Conservation (phyloP, 2,888 invertebrate species). For the Phytoseiulus persimilis region DNA sequence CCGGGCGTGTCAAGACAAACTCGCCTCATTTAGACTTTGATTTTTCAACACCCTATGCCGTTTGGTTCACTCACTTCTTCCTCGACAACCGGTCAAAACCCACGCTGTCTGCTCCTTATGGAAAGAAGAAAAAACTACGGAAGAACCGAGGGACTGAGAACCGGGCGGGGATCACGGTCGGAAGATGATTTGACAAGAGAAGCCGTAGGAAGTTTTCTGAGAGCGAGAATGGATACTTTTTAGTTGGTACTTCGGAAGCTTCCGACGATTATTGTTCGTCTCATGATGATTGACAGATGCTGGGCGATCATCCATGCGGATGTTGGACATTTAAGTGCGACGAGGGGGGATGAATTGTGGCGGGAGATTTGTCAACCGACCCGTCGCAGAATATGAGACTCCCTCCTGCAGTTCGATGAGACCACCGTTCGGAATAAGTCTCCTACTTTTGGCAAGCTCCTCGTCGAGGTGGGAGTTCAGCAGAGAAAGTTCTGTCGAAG, state of each 20-base stretch:
- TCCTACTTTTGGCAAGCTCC: too few species aligned
- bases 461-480: too few species aligned
- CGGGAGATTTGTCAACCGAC: not conserved
- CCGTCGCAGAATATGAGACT: too few species aligned
- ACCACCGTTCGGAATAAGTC: too few species aligned
- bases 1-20: not conserved
- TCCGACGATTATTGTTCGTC: not conserved
- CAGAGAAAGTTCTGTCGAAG: too few species aligned
- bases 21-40: not conserved
- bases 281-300: not conserved
- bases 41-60: slow-evolving; percentile 5
- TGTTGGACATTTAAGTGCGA: not conserved
- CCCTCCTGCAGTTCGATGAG: too few species aligned
- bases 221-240: not conserved
- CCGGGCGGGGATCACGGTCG: not conserved
- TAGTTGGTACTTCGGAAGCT: not conserved
- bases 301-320: not conserved
- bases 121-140: not conserved
- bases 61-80: not conserved
- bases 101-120: not conserved
- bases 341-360: not conserved
- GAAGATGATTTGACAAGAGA: not conserved
- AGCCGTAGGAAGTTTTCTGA: not conserved
- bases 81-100: not conserved
- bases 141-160: not conserved